A percentile compares a stretch with the other conserved stretches of the same genome.
These are phyloP conservation scores for Diarsia dahlii DNA, from an alignment of 2,888 invertebrate species.

Conservation along the genomic window DNA sequence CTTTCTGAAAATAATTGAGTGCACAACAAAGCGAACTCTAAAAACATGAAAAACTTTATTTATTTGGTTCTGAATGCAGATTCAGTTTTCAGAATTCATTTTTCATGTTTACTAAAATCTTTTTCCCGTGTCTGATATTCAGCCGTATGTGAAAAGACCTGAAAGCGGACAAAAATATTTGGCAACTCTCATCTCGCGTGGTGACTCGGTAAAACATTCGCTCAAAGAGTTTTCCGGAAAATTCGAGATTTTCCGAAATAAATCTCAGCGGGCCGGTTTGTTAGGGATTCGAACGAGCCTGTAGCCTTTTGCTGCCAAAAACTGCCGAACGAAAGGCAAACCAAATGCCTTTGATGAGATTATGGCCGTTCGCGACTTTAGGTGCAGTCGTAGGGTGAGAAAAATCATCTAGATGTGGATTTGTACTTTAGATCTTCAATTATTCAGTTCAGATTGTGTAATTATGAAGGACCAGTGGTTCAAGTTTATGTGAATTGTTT, in stretches of 20 bases:
- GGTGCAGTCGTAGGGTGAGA: not conserved
- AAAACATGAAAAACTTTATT: not conserved
- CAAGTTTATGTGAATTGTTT: not conserved
- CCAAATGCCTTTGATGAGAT: slow-evolving; percentile 19
- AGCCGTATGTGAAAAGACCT: not conserved
- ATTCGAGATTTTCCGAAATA: slow-evolving; percentile 12
- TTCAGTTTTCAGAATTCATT: not conserved
- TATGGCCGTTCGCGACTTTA: not conserved
- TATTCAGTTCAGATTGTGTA: not conserved
- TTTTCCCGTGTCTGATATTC: not conserved
- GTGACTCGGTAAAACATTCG: slow-evolving; percentile 26
- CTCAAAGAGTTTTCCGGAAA: slow-evolving; percentile 28
- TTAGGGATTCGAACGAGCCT: slow-evolving; percentile 28
- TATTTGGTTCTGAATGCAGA: not conserved
- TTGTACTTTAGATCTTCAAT: not conserved
- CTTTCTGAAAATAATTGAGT: not conserved
- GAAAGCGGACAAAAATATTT: not conserved
- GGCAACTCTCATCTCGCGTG: not conserved
- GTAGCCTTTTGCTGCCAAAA: slow-evolving; percentile 19
- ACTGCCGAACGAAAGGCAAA: slow-evolving; percentile 16
- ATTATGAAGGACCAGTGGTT: not conserved
- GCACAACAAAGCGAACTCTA: not conserved
- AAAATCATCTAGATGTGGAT: not conserved
- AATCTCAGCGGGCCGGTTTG: slow-evolving; percentile 29
- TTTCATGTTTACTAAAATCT: not conserved